phyloP scores from a whole-genome alignment of 2,888 invertebrate genomes.

The Chirona hameri region DNA sequence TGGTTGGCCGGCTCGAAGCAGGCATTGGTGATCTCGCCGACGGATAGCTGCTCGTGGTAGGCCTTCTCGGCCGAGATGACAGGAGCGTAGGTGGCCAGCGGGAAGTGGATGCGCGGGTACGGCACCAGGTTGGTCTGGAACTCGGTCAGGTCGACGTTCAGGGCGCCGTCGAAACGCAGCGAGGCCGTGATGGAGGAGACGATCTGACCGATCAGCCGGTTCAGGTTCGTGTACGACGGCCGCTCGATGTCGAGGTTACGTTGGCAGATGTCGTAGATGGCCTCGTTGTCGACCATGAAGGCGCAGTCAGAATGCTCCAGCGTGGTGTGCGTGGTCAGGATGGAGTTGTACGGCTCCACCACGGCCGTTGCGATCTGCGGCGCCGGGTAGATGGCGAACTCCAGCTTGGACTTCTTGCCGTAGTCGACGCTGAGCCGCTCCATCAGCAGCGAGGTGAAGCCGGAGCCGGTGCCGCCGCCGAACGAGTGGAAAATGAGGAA shows the following conservation, averaged over 20 bases:
- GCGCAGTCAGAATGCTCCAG: slow-evolving; percentile 55
- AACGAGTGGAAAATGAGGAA: slow-evolving; percentile 88
- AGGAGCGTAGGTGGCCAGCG: slow-evolving; percentile 56
- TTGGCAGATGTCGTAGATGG: slow-evolving; percentile 82
- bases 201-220: slow-evolving; percentile 68
- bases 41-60: slow-evolving; percentile 87
- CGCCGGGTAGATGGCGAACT: slow-evolving; percentile 87
- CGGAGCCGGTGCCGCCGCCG: slow-evolving; percentile 81
- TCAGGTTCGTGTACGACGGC: slow-evolving; percentile 78
- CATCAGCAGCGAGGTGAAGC: slow-evolving; percentile 83
- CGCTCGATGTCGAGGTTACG: slow-evolving; percentile 76
- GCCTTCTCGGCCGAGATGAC: slow-evolving; percentile 56
- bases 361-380: slow-evolving; percentile 57
- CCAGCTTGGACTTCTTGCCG: slow-evolving; percentile 81
- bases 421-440: slow-evolving; percentile 77
- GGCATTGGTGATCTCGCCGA: slow-evolving; percentile 69
- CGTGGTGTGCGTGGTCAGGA: slow-evolving; percentile 56
- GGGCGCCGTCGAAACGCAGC: slow-evolving; percentile 40
- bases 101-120: slow-evolving; percentile 88
- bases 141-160: slow-evolving; percentile 41
- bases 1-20: slow-evolving; percentile 45
- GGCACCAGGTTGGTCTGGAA: slow-evolving; percentile 41
- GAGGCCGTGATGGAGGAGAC: slow-evolving; percentile 51
- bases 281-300: slow-evolving; percentile 56
- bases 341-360: slow-evolving; percentile 57